Base-by-base conservation (phyloP, 2,797 vertebrate species). In the Fratercula arctica region DNA sequence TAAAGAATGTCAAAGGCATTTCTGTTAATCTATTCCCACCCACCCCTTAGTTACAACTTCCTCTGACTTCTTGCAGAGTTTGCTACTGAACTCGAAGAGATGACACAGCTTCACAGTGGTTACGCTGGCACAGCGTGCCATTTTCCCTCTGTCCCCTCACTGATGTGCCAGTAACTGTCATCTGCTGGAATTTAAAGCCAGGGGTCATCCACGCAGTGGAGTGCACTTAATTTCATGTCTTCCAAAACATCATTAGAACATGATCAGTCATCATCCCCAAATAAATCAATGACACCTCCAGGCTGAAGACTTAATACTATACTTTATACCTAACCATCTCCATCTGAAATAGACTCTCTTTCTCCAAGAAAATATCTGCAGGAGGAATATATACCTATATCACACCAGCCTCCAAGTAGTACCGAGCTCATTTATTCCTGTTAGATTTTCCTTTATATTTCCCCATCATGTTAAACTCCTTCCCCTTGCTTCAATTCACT, bases 171-270 rank as follows among this genome's bases (percentile, higher is more conserved):
- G 48, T 20, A 87, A n/a, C 60, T 80, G 64, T 77, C 72, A 61
- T 39, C 50, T 89, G 33, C 66, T 63, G 69, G 37, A 85, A 94
- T 67, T 92, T 59, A 89, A 85, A 95, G 66, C 57, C 74, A 76
- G 84, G 56, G 56, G 59, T 84, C 28, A 79, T 35, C 39, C n/a
- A 57, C 8, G 0, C 14, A 68, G 37, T 5, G 16, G 41, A 80
- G 80, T 6, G 11, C 6, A 48, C 56, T 89, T 80, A 2, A 19
- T 73, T 78, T 85, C 15, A 29, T 25, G 43, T 61, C 85, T 94
- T 94, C 85, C 75, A 92, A 85, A 93, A 69, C n/a, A 79, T 37
- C 43, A 54, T 79, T 91, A 91, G 70, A 63, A 76, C 23, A 39
- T 76, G 20, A 77, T 50, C 45, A 72, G 33, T 78, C 69, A 43